Base-by-base conservation (phyloP, 2,113 vertebrate genomes). In the Phalacrocorax aristotelis region DNA sequence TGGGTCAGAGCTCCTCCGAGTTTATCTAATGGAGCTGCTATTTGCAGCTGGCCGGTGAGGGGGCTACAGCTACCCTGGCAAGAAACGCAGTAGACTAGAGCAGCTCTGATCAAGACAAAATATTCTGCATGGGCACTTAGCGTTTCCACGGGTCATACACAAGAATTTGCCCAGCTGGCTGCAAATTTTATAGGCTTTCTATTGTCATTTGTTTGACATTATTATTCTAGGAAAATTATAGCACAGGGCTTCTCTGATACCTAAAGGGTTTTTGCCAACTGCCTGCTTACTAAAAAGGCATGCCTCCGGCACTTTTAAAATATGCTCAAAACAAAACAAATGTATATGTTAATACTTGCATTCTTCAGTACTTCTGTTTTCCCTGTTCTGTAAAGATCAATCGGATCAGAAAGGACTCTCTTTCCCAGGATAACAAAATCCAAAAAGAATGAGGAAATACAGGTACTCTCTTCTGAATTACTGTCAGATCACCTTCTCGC, bases 111-210 rank as follows among this genome's bases (percentile, higher is more conserved):
- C 52, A 81, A 84, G 92, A 58, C 62, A 71, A 89, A 94, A 93
- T 57, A 76, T 65, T 88, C 92, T 83, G 36, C 36, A 32, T 5
- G 6, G 72, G 68, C 91, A 70, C 55, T 62, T 86, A 55, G 5
- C 64, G 61, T 65, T 94, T 87, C 91, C 14, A 4, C 34, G 51
- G 78, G 84, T 94, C 84, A 87, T 81, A 94, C n/a, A 65, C 0
- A 27, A 96, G 91, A 91, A 95, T 95, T 74, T 94, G 75, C 89
- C 95, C 95, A 79, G 89, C 89, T 97, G 94, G 94, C 94, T 95
- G 89, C 81, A 90, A 76, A 90, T 95, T 96, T 93, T 90, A 94
- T 84, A 95, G 87, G 87, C 86, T 92, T 93, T 89, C 95, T 95
- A 82, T 82, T 91, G 96, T 85, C 93, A 90, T 95, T 94, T 94